phyloP scores from a whole-genome alignment of 2,888 invertebrate species.

The Reticulitermes lucifugus region DNA sequence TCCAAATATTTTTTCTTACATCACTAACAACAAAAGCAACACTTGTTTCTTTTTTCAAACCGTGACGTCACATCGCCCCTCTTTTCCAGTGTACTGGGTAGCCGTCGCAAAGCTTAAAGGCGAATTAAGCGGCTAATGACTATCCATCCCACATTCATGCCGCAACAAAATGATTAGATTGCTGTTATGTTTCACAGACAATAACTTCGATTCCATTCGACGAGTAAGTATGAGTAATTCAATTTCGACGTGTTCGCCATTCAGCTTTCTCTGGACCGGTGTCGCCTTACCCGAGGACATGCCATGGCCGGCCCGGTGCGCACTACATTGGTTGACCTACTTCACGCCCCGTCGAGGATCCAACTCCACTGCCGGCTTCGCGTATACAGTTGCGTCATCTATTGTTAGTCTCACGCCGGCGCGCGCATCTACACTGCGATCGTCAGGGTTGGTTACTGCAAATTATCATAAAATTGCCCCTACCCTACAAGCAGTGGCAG shows the following conservation, averaged over 20 bases:
- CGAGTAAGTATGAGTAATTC: background rate
- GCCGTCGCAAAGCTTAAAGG: no score
- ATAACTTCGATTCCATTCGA: background rate
- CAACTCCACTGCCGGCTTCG: background rate
- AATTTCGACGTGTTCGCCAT: background rate
- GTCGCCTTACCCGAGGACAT: constrained; percentile 28
- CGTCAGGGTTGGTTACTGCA: background rate
- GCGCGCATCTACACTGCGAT: background rate
- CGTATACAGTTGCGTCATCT: background rate
- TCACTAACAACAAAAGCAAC: no score
- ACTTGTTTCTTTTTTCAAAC: no score
- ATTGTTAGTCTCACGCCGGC: background rate
- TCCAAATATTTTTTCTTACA: no score
- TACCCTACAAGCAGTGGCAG: background rate
- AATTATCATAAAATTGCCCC: background rate
- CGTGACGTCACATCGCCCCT: no score
- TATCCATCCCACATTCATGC: no score
- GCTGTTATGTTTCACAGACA: no score
- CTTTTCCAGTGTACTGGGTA: no score
- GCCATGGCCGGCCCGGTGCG: constrained; percentile 17
- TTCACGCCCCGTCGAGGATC: background rate
- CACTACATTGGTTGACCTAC: constrained; percentile 5
- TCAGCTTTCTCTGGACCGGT: constrained; percentile 10
- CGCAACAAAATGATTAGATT: no score
- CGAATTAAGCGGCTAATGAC: no score